phyloP scores from a whole-genome alignment of 2,113 vertebrate genomes.

The Engraulis encrasicolus region DNA sequence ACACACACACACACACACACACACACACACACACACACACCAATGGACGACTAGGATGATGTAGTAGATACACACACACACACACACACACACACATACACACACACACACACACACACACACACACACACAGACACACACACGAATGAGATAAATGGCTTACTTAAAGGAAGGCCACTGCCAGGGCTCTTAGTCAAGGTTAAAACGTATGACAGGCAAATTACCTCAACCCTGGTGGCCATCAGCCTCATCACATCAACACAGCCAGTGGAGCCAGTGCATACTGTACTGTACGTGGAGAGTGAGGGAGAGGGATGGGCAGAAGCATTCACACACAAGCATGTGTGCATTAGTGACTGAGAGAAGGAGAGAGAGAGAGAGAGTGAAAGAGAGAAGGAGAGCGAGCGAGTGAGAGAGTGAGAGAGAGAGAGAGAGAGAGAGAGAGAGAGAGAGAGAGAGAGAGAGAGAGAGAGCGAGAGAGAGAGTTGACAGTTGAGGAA shows the following conservation, averaged over 20 bases:
- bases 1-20: too few species aligned
- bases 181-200: neutral
- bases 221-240: too few species aligned
- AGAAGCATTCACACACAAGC: neutral
- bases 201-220: neutral
- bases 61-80: neutral
- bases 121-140: too few species aligned
- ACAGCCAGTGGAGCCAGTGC: too few species aligned
- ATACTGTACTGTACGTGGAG: neutral
- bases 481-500: neutral
- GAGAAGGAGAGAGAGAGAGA: neutral
- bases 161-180: neutral
- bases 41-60: too few species aligned
- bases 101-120: too few species aligned
- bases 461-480: constrained; percentile 4
- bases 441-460: neutral
- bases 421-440: constrained; percentile 10
- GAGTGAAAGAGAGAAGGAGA: neutral
- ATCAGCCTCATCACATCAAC: neutral
- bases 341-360: neutral
- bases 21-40: too few species aligned
- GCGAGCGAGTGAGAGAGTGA: neutral
- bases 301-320: neutral
- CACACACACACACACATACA: too few species aligned
- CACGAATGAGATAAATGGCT: neutral